A percentile compares a stretch with the other conserved stretches of the same genome.
Evolutionary conservation across 2,888 invertebrate species (phyloP).

Genomic region (Strigamia crassipes): DNA sequence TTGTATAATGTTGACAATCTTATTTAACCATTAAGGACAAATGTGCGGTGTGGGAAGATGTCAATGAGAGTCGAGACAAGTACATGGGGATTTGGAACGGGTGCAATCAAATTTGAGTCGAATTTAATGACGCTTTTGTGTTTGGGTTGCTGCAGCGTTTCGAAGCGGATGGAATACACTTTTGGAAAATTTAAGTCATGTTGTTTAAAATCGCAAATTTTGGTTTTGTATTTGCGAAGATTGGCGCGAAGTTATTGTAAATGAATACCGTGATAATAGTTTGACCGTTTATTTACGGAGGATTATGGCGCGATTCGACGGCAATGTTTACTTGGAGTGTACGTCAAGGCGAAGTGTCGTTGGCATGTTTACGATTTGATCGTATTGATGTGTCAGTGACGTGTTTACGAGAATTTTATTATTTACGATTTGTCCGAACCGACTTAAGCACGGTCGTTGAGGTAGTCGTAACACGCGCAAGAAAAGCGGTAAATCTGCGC

Average conservation of each 20-base stretch:
- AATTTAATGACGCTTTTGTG: neutral
- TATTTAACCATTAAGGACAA: conserved; percentile 15
- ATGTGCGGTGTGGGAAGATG: neutral
- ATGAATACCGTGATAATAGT: no score
- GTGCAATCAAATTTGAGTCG: neutral
- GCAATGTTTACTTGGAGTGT: no score
- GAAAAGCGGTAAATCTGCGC: conserved; percentile 4
- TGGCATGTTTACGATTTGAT: neutral
- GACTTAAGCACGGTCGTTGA: neutral
- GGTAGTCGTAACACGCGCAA: neutral
- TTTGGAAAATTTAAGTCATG: no score
- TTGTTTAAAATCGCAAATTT: no score
- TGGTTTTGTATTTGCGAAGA: no score
- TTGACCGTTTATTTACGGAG: no score
- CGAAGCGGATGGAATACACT: no score
- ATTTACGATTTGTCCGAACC: neutral
- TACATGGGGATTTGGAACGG: neutral
- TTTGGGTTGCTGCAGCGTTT: no score
- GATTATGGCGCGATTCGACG: no score
- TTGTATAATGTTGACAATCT: conserved; percentile 23
- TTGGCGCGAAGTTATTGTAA: no score
- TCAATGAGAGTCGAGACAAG: neutral
- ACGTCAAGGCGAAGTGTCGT: neutral
- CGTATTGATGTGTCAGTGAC: neutral
- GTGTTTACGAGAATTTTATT: conserved; percentile 15